Base-by-base conservation (phyloP, 2,797 vertebrate genomes). In the Rhynchonycteris naso region DNA sequence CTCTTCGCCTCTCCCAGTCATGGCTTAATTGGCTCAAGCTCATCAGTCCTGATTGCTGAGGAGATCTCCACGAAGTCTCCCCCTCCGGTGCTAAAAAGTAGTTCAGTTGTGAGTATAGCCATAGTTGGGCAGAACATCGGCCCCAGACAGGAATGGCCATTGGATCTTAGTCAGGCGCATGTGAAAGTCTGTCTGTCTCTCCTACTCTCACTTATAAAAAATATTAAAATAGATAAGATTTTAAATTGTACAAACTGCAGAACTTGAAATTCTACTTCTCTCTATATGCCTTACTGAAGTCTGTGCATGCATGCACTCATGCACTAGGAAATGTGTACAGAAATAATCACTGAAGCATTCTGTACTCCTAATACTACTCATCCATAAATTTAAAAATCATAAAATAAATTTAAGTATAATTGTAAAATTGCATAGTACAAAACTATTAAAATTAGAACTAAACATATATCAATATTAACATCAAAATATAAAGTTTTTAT, bases 231-330 rank as follows among this genome's bases (percentile, higher is more conserved):
- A 72, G 14, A 35, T n/a, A 43, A 30, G 8, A 72, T 84, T 58
- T 84, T 33, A 72, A 90, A 83, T 92, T 81, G 5, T 56, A 59
- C 1, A 79, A 76, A 1, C 0, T 8, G 19, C 8, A 66, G 19
- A 82, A 74, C 28, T 16, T 35, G 24, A 13, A 81, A 38, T 78
- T 85, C 24, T 82, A 43, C 15, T n/a, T 82, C 28, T 52, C 15
- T n/a, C 10, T 22, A 52, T 47, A 33, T 52, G 14, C 26, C 43
- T 35, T 81, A 30, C 13, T 71, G 10, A 69, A 43, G 66, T 63
- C 3, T 33, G 7, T 28, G 10, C 2, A 38, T 58, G 43, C 10
- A 1, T 54, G 0, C 28, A 43, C 0, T 8, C 10, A 1, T 54
- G 0, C 28, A 43, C 0, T 8, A 66, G 30, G 19, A 88, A 94